A percentile compares a stretch with the other conserved stretches of the same genome.
These are phyloP conservation scores for Leptopilina drosophilae DNA, from an alignment of 2,888 invertebrate genomes.

Conservation along the genomic window DNA sequence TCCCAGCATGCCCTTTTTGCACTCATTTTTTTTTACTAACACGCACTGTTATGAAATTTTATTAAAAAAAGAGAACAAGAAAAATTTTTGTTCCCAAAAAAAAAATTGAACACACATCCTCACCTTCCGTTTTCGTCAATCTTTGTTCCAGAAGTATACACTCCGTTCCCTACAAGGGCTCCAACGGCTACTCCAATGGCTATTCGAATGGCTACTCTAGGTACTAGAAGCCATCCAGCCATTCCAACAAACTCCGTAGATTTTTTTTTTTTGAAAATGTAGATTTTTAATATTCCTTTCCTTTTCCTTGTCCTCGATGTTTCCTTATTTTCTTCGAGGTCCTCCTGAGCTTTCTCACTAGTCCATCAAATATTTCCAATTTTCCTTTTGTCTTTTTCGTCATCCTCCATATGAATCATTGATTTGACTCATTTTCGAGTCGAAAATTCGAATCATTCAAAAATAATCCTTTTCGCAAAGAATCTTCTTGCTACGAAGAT, in stretches of 20 bases:
- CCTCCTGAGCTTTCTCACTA: slow-evolving; percentile 59
- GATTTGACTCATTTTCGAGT: slow-evolving; percentile 9
- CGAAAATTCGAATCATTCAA: not conserved
- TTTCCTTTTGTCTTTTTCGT: slow-evolving; percentile 43
- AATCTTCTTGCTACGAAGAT: too few relatives aligned
- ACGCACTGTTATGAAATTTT: slow-evolving; percentile 33
- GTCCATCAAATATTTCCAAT: slow-evolving; percentile 61
- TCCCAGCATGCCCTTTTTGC: slow-evolving; percentile 49
- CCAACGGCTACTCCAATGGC: slow-evolving; percentile 77
- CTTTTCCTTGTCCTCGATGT: slow-evolving; percentile 2
- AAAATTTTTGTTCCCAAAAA: slow-evolving; percentile 28
- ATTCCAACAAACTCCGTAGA: slow-evolving; percentile 62
- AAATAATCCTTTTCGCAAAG: too few relatives aligned
- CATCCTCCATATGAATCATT: slow-evolving; percentile 42
- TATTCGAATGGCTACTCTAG: slow-evolving; percentile 77
- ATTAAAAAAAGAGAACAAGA: slow-evolving; percentile 45
- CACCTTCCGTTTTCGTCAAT: slow-evolving; percentile 73
- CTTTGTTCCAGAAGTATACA: slow-evolving; percentile 77
- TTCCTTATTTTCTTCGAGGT: slow-evolving; percentile 39
- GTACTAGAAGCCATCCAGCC: slow-evolving; percentile 75
- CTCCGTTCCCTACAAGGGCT: slow-evolving; percentile 77
- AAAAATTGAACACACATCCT: slow-evolving; percentile 61
- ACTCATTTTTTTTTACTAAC: slow-evolving; percentile 44
- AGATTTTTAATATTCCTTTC: slow-evolving; percentile 50
- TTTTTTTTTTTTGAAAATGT: slow-evolving; percentile 56